Conservation (phyloP, 2,888 invertebrate genomes). For the Acheta domesticus region DNA sequence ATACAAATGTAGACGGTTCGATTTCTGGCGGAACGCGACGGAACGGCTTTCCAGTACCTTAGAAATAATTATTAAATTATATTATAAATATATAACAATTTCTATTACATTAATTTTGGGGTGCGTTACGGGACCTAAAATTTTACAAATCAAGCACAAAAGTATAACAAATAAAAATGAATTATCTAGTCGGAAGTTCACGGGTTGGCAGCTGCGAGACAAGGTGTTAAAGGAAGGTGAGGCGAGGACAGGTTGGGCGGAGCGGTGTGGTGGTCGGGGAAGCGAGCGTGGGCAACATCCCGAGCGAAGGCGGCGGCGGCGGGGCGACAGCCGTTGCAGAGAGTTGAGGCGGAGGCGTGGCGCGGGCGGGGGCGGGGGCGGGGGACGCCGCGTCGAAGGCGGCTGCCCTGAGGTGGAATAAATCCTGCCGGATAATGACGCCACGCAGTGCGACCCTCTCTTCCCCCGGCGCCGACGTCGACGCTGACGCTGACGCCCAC, state of each 20-base stretch:
- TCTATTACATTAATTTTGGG: too few relatives aligned
- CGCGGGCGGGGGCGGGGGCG: neutral
- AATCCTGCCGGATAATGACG: neutral
- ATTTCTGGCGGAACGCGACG: too few relatives aligned
- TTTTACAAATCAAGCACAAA: too few relatives aligned
- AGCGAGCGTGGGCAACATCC: neutral
- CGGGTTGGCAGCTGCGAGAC: too few relatives aligned
- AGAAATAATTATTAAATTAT: too few relatives aligned
- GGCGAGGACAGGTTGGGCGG: neutral
- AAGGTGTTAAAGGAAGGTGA: neutral
- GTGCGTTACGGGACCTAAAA: too few relatives aligned
- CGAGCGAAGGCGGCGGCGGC: neutral
- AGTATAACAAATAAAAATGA: too few relatives aligned
- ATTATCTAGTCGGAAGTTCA: too few relatives aligned
- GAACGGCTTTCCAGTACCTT: too few relatives aligned
- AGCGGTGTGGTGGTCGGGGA: neutral
- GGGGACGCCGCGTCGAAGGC: neutral
- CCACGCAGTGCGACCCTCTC: neutral
- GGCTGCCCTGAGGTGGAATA: neutral
- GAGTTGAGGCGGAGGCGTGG: neutral
- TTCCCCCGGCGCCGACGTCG: neutral
- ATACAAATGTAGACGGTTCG: too few relatives aligned
- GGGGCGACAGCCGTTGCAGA: neutral
- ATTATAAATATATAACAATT: too few relatives aligned
- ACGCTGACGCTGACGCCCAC: neutral